phyloP scores from a whole-genome alignment of 2,888 invertebrate species.

The Dilophus febrilis region DNA sequence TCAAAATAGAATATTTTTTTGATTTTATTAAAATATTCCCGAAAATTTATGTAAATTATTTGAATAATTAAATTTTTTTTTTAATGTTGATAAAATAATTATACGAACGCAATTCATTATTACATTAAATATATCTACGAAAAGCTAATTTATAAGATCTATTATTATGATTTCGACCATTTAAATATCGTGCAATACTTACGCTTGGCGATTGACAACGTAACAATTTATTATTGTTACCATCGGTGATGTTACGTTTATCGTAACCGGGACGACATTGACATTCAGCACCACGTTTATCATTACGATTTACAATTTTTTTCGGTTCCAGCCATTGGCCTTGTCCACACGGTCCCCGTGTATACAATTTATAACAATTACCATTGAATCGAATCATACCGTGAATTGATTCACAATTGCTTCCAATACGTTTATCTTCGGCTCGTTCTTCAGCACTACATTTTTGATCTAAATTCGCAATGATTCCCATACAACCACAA shows the following conservation, averaged over 20 bases:
- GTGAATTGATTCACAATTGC: slow-evolving; percentile 37
- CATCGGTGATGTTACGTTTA: slow-evolving; percentile 17
- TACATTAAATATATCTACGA: slow-evolving; percentile 7
- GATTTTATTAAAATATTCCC: no score
- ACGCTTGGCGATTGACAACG: slow-evolving; percentile 45
- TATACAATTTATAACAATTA: slow-evolving; percentile 59
- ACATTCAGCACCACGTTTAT: slow-evolving; percentile 34
- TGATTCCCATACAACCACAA: slow-evolving; percentile 48
- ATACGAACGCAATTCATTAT: no score
- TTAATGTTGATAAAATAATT: no score
- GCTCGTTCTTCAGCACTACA: slow-evolving; percentile 18
- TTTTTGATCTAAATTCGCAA: slow-evolving; percentile 27
- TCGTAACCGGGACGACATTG: slow-evolving; percentile 52
- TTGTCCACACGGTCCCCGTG: slow-evolving; percentile 56
- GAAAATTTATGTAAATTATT: no score
- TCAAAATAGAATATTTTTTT: no score
- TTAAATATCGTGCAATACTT: slow-evolving; percentile 46
- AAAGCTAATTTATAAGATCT: slow-evolving; percentile 15
- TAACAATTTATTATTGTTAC: slow-evolving; percentile 20
- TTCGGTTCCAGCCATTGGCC: slow-evolving; percentile 52
- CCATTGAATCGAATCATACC: slow-evolving; percentile 48
- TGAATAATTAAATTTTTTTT: no score
- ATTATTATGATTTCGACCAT: slow-evolving; percentile 26
- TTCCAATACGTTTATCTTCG: slow-evolving; percentile 16
- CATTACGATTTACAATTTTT: slow-evolving; percentile 20